These are phyloP conservation scores for Lycaon pictus DNA, from an alignment of 2,113 vertebrate genomes.

Conservation along the genomic window DNA sequence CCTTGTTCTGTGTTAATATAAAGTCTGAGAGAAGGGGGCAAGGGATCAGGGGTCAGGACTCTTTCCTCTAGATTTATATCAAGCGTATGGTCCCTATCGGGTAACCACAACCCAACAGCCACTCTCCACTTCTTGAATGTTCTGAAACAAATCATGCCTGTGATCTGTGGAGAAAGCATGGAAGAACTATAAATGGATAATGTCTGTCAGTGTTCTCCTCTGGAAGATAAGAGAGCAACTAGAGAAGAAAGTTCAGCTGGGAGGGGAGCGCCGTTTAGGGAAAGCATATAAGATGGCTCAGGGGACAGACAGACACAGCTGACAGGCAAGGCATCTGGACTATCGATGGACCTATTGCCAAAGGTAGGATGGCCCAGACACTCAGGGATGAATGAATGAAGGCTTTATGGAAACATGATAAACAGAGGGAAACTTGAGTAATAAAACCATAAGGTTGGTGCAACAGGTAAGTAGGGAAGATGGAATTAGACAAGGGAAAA, in stretches of 20 bases:
- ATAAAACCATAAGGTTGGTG: neutral
- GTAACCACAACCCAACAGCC: neutral
- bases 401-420: neutral
- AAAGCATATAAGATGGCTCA: neutral
- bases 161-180: slow-evolving; percentile 45
- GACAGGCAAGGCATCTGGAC: neutral
- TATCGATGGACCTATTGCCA: neutral
- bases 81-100: neutral
- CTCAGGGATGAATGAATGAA: neutral
- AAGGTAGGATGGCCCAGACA: neutral
- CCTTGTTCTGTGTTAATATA: neutral
- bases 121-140: neutral
- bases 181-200: neutral
- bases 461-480: neutral
- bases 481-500: neutral
- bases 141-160: slow-evolving; percentile 61
- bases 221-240: neutral
- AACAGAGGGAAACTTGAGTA: neutral
- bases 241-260: neutral
- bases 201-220: neutral
- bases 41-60: neutral
- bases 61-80: slow-evolving; percentile 45
- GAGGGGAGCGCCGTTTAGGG: neutral
- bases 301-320: neutral
- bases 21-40: slow-evolving; percentile 14